phyloP scores from a whole-genome alignment of 2,888 invertebrate species.

The Metalampra italica region DNA sequence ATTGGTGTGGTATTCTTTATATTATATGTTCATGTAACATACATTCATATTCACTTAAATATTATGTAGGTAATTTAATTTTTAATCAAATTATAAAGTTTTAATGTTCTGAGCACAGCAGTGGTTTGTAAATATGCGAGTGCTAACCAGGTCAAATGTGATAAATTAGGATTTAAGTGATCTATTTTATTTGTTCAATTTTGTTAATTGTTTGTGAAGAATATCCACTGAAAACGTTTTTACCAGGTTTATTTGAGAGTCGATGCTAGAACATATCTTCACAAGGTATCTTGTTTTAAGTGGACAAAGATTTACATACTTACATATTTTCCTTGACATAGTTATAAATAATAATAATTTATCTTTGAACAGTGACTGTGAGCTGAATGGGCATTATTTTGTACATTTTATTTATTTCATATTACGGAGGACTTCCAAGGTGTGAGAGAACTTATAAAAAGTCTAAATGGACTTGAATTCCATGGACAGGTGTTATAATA shows the following conservation, averaged over 20 bases:
- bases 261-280: constrained; percentile 30
- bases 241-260: constrained; percentile 26
- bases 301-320: constrained; percentile 18
- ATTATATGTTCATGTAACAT: constrained; percentile 65
- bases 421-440: constrained; percentile 30
- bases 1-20: constrained; percentile 77
- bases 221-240: constrained; percentile 19
- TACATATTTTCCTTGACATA: constrained; percentile 13
- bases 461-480: neutral
- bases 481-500: constrained; percentile 20
- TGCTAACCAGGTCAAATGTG: constrained; percentile 74
- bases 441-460: constrained; percentile 19
- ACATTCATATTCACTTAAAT: constrained; percentile 45
- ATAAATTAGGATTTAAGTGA: constrained; percentile 70
- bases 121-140: constrained; percentile 55
- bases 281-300: constrained; percentile 19
- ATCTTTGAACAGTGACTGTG: constrained; percentile 38
- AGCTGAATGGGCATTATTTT: constrained; percentile 63
- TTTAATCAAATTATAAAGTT: constrained; percentile 50
- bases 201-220: constrained; percentile 24
- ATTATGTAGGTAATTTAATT: constrained; percentile 53
- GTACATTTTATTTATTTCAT: constrained; percentile 35
- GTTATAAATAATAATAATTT: constrained; percentile 27
- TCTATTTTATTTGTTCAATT: constrained; percentile 30
- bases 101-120: constrained; percentile 64